Conservation (phyloP, 2,797 vertebrate species). For the Chloroceryle inda region DNA sequence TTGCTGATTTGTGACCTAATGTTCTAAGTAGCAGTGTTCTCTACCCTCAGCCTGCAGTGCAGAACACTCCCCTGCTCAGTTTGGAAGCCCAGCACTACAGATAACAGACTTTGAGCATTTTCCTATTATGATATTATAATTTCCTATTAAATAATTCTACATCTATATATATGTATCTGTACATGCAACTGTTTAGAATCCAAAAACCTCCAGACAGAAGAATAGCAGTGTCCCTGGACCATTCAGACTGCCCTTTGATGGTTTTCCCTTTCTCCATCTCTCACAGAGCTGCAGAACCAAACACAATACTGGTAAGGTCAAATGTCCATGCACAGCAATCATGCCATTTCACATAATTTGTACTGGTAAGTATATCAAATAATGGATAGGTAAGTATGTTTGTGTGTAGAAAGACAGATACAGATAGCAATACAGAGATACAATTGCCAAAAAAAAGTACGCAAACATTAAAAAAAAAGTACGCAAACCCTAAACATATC, state of each 20-base stretch:
- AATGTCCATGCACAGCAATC: background rate
- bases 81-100: background rate
- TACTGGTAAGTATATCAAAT: background rate
- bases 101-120: background rate
- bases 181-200: background rate
- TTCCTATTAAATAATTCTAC: background rate
- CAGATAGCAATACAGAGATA: background rate
- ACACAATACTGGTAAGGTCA: background rate
- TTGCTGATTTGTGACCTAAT: background rate
- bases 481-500: background rate
- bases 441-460: background rate
- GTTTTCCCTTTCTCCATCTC: background rate
- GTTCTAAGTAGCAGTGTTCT: background rate
- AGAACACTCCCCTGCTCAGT: rapidly evolving
- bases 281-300: background rate
- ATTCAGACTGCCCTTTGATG: background rate
- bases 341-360: background rate
- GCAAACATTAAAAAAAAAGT: background rate
- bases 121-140: background rate
- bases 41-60: background rate
- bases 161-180: background rate
- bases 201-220: background rate
- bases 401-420: background rate
- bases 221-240: background rate
- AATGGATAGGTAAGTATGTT: background rate